These are phyloP conservation scores for Danio albolineatus DNA, from an alignment of 2,797 vertebrate species.

Conservation along the genomic window DNA sequence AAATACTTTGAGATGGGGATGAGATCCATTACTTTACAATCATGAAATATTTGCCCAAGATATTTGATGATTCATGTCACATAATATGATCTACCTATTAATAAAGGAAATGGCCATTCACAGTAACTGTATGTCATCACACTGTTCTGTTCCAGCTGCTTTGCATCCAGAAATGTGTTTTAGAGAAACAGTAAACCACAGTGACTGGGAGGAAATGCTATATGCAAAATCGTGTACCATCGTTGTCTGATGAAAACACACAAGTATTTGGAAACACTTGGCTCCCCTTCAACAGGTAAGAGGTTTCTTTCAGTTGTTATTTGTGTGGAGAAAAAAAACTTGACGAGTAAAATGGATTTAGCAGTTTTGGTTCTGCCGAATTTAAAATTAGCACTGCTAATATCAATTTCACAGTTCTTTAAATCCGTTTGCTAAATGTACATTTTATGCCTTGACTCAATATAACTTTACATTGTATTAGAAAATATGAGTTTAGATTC, in stretches of 20 bases:
- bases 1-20: too few relatives aligned
- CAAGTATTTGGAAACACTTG: background rate
- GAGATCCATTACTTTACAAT: too few relatives aligned
- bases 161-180: slow-evolving; percentile 28
- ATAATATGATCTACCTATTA: too few relatives aligned
- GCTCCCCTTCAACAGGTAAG: slow-evolving; percentile 23
- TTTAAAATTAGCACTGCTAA: background rate
- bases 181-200: slow-evolving; percentile 25
- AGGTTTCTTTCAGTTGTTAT: background rate
- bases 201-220: background rate
- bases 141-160: background rate
- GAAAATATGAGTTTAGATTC: background rate
- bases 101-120: too few relatives aligned
- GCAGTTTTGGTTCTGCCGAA: too few relatives aligned
- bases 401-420: background rate
- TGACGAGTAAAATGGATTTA: too few relatives aligned
- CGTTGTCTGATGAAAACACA: background rate
- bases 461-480: background rate
- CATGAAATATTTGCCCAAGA: too few relatives aligned
- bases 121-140: too few relatives aligned
- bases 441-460: background rate
- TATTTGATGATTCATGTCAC: too few relatives aligned
- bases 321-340: background rate
- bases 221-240: slow-evolving; percentile 35
- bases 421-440: background rate